A percentile compares a stretch with the other conserved stretches of the same genome.
These are phyloP conservation scores for Troilus luridus DNA, from an alignment of 2,888 invertebrate species.

Conservation along the genomic window DNA sequence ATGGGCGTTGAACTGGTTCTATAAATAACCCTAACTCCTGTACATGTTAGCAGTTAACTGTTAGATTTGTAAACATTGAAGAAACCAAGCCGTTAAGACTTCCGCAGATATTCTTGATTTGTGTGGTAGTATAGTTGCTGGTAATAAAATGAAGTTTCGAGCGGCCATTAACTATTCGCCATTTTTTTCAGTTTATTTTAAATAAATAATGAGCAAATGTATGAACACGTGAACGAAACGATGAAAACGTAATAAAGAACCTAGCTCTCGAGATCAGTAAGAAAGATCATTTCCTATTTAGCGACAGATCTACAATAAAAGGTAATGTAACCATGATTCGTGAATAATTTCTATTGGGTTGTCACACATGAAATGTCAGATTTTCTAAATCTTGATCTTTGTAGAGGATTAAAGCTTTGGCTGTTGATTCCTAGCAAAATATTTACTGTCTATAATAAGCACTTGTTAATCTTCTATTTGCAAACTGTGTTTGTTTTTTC, in stretches of 20 bases:
- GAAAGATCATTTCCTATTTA: background rate
- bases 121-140: background rate
- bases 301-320: background rate
- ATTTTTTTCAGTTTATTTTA: too few species aligned
- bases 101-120: background rate
- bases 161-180: too few species aligned
- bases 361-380: too few species aligned
- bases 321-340: background rate
- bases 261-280: background rate
- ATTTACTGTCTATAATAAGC: too few species aligned
- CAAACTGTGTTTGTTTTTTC: too few species aligned
- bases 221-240: too few species aligned
- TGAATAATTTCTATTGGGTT: too few species aligned
- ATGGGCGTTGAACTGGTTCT: background rate
- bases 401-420: too few species aligned
- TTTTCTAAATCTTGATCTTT: too few species aligned
- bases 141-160: background rate
- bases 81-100: background rate
- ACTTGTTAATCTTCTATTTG: too few species aligned
- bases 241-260: background rate
- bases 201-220: too few species aligned
- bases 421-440: too few species aligned
- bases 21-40: background rate
- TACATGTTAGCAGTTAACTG: background rate
- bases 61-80: background rate